Conservation (phyloP, 2,113 vertebrate genomes). For the Coptodon bakossiorum region DNA sequence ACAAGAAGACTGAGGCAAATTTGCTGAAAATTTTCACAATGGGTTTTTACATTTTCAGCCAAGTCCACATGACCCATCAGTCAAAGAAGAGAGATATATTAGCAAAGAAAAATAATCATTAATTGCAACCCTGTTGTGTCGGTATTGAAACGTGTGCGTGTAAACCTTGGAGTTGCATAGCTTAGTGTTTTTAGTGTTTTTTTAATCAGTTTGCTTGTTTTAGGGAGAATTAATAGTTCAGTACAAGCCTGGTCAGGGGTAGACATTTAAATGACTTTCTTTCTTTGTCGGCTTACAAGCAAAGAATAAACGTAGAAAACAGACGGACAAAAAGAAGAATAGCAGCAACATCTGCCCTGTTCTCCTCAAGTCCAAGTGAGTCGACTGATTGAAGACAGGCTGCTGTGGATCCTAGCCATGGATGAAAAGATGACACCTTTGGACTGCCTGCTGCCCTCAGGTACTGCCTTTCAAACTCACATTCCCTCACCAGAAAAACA, state of each 20-base stretch:
- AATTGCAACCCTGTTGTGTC: background rate
- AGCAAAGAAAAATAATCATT: background rate
- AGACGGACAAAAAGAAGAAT: background rate
- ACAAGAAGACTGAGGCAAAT: background rate
- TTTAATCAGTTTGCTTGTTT: background rate
- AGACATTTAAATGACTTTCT: background rate
- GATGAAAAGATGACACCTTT: conserved; percentile 66
- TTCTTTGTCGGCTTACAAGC: background rate
- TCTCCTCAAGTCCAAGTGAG: conserved; percentile 29
- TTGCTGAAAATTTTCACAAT: background rate
- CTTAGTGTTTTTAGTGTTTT: background rate
- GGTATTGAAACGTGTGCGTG: background rate
- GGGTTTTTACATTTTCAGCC: background rate
- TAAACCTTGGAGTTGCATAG: background rate
- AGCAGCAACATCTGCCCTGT: background rate
- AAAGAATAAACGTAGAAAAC: background rate
- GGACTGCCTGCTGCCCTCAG: conserved; percentile 73
- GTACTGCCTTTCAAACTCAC: conserved; percentile 43
- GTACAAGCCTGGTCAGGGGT: background rate
- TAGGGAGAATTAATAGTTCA: background rate
- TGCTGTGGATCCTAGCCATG: conserved; percentile 46
- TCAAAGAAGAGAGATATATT: background rate
- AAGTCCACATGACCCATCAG: background rate
- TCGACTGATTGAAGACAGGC: conserved; percentile 7
- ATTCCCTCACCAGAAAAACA: background rate